Evolutionary conservation across 2,113 vertebrate species (phyloP).

Genomic region (Camelus bactrianus): DNA sequence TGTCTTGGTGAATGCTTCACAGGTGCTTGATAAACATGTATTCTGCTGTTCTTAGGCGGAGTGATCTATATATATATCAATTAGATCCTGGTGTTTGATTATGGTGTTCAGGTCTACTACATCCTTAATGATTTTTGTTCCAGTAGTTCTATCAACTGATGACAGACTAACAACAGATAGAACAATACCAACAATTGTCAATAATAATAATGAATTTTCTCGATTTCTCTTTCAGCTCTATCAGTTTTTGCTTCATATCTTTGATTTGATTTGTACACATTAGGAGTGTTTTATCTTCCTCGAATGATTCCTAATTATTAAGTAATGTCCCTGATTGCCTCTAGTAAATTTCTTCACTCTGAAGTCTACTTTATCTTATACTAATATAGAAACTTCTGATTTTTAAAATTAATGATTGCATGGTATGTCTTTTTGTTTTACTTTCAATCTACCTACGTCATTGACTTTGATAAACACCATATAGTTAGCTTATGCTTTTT

Average conservation of each 20-base stretch:
- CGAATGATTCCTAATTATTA: neutral
- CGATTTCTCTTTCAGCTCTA: neutral
- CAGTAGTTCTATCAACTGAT: neutral
- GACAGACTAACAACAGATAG: no score
- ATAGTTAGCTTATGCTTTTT: neutral
- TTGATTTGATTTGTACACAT: neutral
- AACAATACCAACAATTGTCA: neutral
- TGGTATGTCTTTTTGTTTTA: neutral
- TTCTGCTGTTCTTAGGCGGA: neutral
- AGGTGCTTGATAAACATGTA: neutral
- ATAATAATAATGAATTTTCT: neutral
- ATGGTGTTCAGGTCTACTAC: neutral
- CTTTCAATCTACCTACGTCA: neutral
- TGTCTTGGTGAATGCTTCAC: neutral
- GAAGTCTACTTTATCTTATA: neutral
- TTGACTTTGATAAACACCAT: neutral
- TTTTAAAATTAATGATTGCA: neutral
- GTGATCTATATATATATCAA: neutral
- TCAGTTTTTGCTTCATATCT: neutral
- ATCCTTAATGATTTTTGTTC: neutral
- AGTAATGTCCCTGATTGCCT: neutral
- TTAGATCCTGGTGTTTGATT: neutral
- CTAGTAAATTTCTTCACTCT: neutral
- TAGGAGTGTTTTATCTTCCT: neutral
- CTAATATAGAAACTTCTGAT: no score